Evolutionary conservation across 2,113 vertebrate species (phyloP).

Genomic region (Pseudois nayaur): DNA sequence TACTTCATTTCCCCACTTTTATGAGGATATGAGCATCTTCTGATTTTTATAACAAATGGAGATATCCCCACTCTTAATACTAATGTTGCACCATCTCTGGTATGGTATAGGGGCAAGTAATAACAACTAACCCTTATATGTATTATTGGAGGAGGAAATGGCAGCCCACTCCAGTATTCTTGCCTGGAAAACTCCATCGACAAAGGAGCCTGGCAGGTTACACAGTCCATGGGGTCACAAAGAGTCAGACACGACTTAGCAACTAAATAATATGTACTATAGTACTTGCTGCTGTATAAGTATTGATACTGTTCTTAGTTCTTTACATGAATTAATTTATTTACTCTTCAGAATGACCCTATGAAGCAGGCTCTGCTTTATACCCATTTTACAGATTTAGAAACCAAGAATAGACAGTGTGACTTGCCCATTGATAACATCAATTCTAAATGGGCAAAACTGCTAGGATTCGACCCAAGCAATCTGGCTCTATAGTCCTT

Average conservation of each 20-base stretch:
- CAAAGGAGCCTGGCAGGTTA: background rate
- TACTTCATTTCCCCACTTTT: background rate
- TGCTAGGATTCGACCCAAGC: background rate
- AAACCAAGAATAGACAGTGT: background rate
- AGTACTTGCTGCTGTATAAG: background rate
- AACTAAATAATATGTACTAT: background rate
- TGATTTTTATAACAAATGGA: background rate
- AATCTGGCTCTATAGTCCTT: background rate
- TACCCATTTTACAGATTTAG: background rate
- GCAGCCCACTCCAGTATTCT: background rate
- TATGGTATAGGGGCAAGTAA: background rate
- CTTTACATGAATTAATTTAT: background rate
- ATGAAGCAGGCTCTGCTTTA: background rate
- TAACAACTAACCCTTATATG: background rate
- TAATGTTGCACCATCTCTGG: background rate
- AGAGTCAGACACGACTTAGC: background rate
- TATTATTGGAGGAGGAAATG: background rate
- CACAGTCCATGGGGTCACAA: background rate
- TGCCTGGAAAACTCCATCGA: background rate
- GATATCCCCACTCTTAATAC: background rate
- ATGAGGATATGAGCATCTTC: background rate
- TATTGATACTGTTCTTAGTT: background rate
- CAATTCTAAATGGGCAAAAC: background rate
- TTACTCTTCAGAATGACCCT: background rate
- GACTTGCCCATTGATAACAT: background rate